A percentile compares a stretch with the other conserved stretches of the same genome.
phyloP scores from a whole-genome alignment of 2,113 vertebrate species.

The Apus apus region DNA sequence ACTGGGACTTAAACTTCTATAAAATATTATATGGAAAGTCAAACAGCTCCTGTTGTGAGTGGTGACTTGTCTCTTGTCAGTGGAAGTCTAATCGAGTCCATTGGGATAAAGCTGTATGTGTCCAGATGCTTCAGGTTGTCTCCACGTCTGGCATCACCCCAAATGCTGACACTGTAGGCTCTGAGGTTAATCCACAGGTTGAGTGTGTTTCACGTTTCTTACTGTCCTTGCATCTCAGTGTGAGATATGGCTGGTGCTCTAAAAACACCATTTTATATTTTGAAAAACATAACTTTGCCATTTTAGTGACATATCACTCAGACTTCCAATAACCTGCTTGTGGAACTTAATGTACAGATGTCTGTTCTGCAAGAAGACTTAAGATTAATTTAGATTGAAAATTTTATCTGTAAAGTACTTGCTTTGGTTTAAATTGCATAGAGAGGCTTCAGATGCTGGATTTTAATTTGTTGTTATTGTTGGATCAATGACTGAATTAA shows the following conservation, averaged over 20 bases:
- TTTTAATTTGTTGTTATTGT: neutral
- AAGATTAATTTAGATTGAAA: neutral
- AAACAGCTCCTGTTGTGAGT: neutral
- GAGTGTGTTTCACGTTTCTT: neutral
- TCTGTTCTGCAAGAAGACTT: neutral
- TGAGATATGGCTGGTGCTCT: neutral
- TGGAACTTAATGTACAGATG: neutral
- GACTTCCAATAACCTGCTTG: neutral
- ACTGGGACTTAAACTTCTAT: neutral
- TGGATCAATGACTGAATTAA: neutral
- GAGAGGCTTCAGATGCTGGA: neutral
- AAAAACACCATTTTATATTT: neutral
- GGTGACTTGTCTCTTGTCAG: neutral
- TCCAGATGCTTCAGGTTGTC: neutral
- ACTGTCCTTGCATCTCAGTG: neutral
- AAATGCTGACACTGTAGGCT: neutral
- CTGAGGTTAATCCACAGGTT: neutral
- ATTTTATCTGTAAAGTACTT: neutral
- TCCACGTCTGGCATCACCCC: neutral
- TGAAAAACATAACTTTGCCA: neutral
- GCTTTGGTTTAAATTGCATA: neutral
- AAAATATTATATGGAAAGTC: neutral
- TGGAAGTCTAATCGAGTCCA: neutral
- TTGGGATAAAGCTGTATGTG: neutral
- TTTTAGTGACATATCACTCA: neutral